A percentile compares a stretch with the other conserved stretches of the same genome.
phyloP scores from a whole-genome alignment of 2,888 invertebrate species.

The Drosophila anomalipes region DNA sequence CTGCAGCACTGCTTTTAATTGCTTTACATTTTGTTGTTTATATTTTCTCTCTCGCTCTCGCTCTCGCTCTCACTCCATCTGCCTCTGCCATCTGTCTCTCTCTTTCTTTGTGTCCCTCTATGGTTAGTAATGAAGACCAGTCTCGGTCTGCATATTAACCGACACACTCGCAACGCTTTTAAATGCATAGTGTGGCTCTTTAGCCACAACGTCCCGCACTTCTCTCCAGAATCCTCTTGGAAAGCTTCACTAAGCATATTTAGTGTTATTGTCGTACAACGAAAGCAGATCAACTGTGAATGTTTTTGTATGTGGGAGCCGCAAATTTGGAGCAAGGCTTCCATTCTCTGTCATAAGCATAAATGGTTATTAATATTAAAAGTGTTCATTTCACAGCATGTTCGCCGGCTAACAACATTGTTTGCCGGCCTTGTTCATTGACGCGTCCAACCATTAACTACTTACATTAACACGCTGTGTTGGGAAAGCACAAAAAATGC shows the following conservation, averaged over 20 bases:
- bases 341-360: slow-evolving; percentile 79
- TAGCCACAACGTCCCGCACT: slow-evolving; percentile 9
- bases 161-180: slow-evolving; percentile 66
- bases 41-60: slow-evolving; percentile 20
- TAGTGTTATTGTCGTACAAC: slow-evolving; percentile 71
- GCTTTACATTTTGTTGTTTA: slow-evolving; percentile 81
- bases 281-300: slow-evolving; percentile 59
- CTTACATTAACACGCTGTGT: slow-evolving; percentile 27
- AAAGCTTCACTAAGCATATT: slow-evolving; percentile 66
- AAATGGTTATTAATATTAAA: slow-evolving; percentile 80
- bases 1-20: slow-evolving; percentile 77
- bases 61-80: too few species aligned
- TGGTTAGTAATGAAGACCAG: slow-evolving; percentile 73
- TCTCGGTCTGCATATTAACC: slow-evolving; percentile 79
- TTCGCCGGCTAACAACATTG: slow-evolving; percentile 52
- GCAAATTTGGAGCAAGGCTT: slow-evolving; percentile 57
- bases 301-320: background rate
- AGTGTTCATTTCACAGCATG: slow-evolving; percentile 26
- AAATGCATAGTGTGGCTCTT: slow-evolving; percentile 64
- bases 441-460: slow-evolving; percentile 62
- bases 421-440: slow-evolving; percentile 46
- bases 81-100: too few species aligned
- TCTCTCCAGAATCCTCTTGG: slow-evolving; percentile 2
- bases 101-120: background rate
- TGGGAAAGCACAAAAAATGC: slow-evolving; percentile 12